Evolutionary conservation across 1,140 invertebrate genomes (phyloP), one percentile per base, ranked within the genome.

Genomic region (Trypoxylus dichotomus): DNA sequence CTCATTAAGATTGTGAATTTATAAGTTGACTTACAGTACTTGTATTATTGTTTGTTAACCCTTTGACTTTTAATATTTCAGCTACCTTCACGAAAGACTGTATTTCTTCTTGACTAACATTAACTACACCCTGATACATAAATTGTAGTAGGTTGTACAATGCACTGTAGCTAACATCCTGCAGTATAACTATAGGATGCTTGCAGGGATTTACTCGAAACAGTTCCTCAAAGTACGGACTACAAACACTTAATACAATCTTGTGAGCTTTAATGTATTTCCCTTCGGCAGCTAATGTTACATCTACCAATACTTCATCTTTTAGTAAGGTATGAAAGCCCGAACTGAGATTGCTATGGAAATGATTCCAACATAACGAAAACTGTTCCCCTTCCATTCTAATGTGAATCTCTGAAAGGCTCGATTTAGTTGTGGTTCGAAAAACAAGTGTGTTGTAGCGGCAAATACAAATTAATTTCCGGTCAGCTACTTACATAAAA

Each of bases 291-390:
- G 95, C 95, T 82, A 97, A 87, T 79, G 95, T 96, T 79, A 97
- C 94, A 89, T 98, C 95, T 84, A 96, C 95, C 87, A 97, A 97
- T 86, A 94, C 96, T 86, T 97, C 96, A 85, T 97, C 95, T 85
- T 96, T 95, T 80, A 96, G 89, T 81, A 97, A 88, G 86, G 96
- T 94, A 87, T 95, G 94, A 86, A 97, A 97, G 29, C 95, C 96
- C 76, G 94, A 94, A 77, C 97, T 95, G 94, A 97, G 96, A 88
- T 97, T 97, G 77, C 94, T 96, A 88, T 97, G 95, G 88, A 97
- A 97, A 88, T 97, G 95, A 87, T 97, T 98, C 96, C 96, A 98
- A 92, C 97, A 96, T 83, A 98, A 90, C 90, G 97, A 98, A 90
- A 97, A 98, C 86, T 97, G 96, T 87, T 98, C 43, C 32, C 29